Base-by-base conservation (phyloP, 2,888 invertebrate species). In the Esperia sulphurella region DNA sequence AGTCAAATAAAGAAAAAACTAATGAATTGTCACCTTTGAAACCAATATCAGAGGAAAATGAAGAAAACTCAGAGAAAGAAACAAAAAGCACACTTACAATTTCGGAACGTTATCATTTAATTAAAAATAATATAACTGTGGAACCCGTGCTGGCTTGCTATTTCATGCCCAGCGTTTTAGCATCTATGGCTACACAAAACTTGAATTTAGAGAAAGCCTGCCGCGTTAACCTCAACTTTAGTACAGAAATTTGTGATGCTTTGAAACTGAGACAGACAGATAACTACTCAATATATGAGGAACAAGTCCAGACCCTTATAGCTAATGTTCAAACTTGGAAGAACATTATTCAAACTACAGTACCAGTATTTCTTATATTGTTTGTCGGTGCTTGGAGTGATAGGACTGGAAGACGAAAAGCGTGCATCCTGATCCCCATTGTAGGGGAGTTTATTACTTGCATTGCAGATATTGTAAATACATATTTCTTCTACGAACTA, bases 171-270 rank as follows among this genome's bases (percentile, higher is more conserved):
- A 92, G 92, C 68, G 87, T 92, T 5, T 68, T 92, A 41, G 94
- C 95, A 0, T 93, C 94, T 13, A 72, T 96, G 56, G 95, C 96
- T 14, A 94, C 95, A 39, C 96, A 96, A 79, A 96, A 96, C 82
- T 80, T 95, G 40, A 94, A 94, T 73, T 81, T 95, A 57, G 53
- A 53, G 21, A 95, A 95, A 74, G 94, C 95, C 0, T 95, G 95
- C 64, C 82, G 95, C 13, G 95, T 95, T 0, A 95, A 95, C 68
- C 81, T 95, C 57, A 91, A 84, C 3, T 93, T 93, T 58, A 85
- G 92, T 0, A 89, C 90, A 41, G 90, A 91, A 57, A 91, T 95
- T 1, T 95, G 95, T 70, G 91, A 92, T 59, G 93, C 95, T 0
- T 75, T 95, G 10, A 91, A 92, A 3, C 83, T 89, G 4, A 88